Percentiles rank a stretch among this genome's conserved stretches.
These are phyloP conservation scores for Sinosuthora webbiana DNA, from an alignment of 2,113 vertebrate species.

Conservation along the genomic window DNA sequence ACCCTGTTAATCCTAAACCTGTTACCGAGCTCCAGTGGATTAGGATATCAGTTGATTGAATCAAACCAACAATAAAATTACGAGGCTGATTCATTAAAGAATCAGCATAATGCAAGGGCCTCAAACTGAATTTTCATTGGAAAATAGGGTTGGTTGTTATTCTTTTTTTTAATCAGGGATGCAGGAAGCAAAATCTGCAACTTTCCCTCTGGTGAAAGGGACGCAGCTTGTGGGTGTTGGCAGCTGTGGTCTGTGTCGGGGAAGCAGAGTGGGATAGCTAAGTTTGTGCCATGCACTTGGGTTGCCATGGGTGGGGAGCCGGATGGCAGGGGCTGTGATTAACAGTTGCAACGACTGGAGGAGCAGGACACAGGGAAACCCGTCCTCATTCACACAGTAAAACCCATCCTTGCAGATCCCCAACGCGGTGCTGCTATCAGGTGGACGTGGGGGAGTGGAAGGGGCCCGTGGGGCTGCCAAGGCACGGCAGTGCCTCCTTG, in stretches of 20 bases:
- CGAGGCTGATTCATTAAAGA: neutral
- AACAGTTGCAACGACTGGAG: rapidly evolving
- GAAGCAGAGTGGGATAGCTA: neutral
- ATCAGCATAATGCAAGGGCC: neutral
- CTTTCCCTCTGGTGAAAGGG: neutral
- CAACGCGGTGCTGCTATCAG: too few species aligned
- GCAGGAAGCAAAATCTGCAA: neutral
- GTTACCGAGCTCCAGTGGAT: neutral
- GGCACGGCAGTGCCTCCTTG: neutral
- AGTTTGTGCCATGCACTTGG: neutral
- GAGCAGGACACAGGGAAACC: neutral
- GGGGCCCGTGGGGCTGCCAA: neutral
- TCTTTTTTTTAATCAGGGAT: neutral
- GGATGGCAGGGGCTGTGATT: neutral
- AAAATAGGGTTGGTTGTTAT: neutral
- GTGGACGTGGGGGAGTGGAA: rapidly evolving
- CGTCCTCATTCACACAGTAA: rapidly evolving
- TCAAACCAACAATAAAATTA: neutral
- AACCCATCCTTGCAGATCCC: neutral
- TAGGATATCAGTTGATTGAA: slow-evolving; percentile 5
- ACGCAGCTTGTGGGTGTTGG: neutral
- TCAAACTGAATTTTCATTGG: neutral
- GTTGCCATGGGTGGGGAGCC: neutral
- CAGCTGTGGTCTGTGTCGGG: neutral
- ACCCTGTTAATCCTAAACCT: neutral